A percentile compares a stretch with the other conserved stretches of the same genome.
Evolutionary conservation across 2,888 invertebrate species (phyloP).

Genomic region (Acleris holmiana): DNA sequence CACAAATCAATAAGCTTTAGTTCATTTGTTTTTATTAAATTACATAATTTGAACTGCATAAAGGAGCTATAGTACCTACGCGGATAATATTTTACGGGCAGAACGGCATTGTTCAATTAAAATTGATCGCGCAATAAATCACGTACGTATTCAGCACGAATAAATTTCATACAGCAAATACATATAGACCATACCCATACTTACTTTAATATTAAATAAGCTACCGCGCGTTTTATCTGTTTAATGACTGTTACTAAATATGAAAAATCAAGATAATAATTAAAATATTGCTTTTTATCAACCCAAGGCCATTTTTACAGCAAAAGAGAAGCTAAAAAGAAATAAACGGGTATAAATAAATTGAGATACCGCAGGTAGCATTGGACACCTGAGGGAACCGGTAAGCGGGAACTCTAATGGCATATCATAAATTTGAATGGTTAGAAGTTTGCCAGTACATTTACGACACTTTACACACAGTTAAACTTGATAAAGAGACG

Average conservation of each 20-base stretch:
- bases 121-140: constrained; percentile 42
- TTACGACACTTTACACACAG: constrained; percentile 51
- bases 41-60: constrained; percentile 25
- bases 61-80: constrained; percentile 21
- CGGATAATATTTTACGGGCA: constrained; percentile 37
- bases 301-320: background rate
- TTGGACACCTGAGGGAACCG: constrained; percentile 34
- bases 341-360: constrained; percentile 30
- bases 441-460: constrained; percentile 46
- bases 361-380: constrained; percentile 31
- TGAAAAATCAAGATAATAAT: background rate
- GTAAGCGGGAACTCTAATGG: constrained; percentile 38
- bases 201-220: background rate
- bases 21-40: constrained; percentile 8
- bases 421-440: constrained; percentile 40
- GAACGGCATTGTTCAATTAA: constrained; percentile 42
- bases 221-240: background rate
- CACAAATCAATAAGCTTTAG: background rate
- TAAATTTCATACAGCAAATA: constrained; percentile 22
- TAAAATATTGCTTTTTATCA: background rate
- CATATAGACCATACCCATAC: background rate
- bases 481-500: constrained; percentile 50
- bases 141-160: constrained; percentile 35
- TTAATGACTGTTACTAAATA: background rate
- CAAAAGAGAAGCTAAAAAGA: constrained; percentile 1